A percentile compares a stretch with the other conserved stretches of the same genome.
phyloP scores from a whole-genome alignment of 2,797 vertebrate species.

The Hemitrygon akajei region DNA sequence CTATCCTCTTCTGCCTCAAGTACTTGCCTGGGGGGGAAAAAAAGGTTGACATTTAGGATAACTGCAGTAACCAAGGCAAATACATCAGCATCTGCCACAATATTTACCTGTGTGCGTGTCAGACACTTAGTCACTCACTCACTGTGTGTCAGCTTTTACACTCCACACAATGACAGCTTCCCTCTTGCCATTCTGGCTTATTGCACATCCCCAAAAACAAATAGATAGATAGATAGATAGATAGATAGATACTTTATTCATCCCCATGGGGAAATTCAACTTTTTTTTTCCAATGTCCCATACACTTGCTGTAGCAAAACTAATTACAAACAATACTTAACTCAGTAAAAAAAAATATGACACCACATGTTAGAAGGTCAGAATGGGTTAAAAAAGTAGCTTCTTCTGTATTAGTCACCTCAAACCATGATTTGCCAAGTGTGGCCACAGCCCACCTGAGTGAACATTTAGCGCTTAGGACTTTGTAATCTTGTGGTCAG shows the following conservation, averaged over 20 bases:
- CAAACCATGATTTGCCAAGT: background rate
- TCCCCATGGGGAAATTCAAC: too few relatives aligned
- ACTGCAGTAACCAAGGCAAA: background rate
- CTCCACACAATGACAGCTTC: too few relatives aligned
- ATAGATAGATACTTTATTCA: too few relatives aligned
- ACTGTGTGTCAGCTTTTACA: too few relatives aligned
- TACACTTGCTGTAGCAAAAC: too few relatives aligned
- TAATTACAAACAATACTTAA: too few relatives aligned
- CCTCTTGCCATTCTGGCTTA: too few relatives aligned
- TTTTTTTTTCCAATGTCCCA: too few relatives aligned
- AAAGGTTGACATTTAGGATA: constrained; percentile 31
- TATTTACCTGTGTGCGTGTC: background rate
- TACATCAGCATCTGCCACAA: background rate
- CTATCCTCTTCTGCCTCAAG: constrained; percentile 85
- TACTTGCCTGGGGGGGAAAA: constrained; percentile 82
- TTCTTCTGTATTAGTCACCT: background rate
- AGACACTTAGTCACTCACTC: too few relatives aligned
- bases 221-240: too few relatives aligned
- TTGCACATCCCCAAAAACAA: background rate
- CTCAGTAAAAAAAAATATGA: too few relatives aligned
- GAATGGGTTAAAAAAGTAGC: background rate
- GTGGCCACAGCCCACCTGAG: background rate
- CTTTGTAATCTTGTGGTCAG: background rate
- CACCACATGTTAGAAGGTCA: background rate
- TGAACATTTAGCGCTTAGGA: background rate